Evolutionary conservation across 2,888 invertebrate species (phyloP), one percentile per base, ranked within the genome.

Genomic region (Limnephilus lunatus): DNA sequence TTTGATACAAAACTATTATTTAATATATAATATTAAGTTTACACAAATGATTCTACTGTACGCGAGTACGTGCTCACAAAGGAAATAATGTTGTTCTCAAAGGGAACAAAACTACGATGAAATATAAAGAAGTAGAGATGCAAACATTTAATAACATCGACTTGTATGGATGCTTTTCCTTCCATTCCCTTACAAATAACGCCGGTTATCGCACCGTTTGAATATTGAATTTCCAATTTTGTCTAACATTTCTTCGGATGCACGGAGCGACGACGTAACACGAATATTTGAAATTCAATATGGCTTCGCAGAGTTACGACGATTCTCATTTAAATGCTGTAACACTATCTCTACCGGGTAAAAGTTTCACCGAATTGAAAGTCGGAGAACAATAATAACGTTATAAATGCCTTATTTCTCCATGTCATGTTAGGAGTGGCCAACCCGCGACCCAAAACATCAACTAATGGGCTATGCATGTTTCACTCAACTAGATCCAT

Each of bases 181-280:
- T 25, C n/a, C 7, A 68, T n/a, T 68, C 68, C 7, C 25, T 68
- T 9, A n/a, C 25, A 68, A 68, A 68, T 48, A 48, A 3, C 25
- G 68, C 68, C 68, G 68, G 25, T 68, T 68, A 68, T 68, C n/a
- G 25, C 68, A n/a, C 25, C n/a, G 68, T 68, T 68, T 68, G 68
- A 68, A 68, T 68, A 68, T 68, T 68, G 68, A 68, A 68, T 68
- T 68, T 68, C 68, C 68, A 68, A 68, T 68, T 68, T 68, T n/a
- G 68, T 68, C 25, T 9, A 68, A 68, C 68, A 68, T 68, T 68
- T 68, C 68, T 68, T 9, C 68, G 68, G 68, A 68, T 68, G 68
- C 68, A 68, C 25, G n/a, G 68, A 68, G n/a, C 25, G n/a, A n/a
- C 25, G 68, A 68, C 68, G 68, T n/a, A 68, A 68, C 68, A n/a